Percentiles rank a stretch among this genome's conserved stretches.
These are phyloP conservation scores for Xanthorhoe spadicearia DNA, from an alignment of 2,888 invertebrate genomes.

Conservation along the genomic window DNA sequence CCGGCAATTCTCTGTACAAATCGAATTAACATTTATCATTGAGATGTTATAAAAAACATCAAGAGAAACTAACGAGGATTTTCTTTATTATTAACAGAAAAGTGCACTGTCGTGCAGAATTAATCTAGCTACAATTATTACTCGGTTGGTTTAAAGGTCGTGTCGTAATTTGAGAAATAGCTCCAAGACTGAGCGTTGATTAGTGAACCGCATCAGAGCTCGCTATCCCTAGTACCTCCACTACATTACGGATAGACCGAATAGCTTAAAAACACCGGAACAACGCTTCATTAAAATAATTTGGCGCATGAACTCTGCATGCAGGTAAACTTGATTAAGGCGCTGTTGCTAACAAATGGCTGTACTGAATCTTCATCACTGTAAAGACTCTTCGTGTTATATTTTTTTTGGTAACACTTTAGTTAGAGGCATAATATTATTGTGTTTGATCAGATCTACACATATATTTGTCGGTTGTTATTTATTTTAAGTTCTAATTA, in stretches of 20 bases:
- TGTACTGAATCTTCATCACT: not conserved
- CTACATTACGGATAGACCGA: constrained; percentile 45
- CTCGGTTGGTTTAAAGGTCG: not conserved
- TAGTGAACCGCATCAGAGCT: constrained; percentile 49
- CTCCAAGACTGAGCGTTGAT: constrained; percentile 46
- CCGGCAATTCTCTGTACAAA: no score
- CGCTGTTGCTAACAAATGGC: not conserved
- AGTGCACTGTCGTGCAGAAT: no score
- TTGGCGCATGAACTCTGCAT: constrained; percentile 44
- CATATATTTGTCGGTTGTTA: no score
- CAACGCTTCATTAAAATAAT: constrained; percentile 58
- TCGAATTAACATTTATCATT: no score
- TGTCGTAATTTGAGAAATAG: not conserved
- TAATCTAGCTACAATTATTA: not conserved
- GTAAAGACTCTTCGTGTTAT: no score
- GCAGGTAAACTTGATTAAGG: constrained; percentile 54
- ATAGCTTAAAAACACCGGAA: constrained; percentile 51
- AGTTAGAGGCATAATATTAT: no score
- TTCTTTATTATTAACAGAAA: no score
- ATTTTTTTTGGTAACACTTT: no score
- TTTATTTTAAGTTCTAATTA: no score
- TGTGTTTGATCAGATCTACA: no score
- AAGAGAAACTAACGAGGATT: no score
- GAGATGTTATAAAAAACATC: no score
- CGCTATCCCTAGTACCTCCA: constrained; percentile 41